Conservation (phyloP, 2,888 invertebrate genomes). For the Oligia latruncula region DNA sequence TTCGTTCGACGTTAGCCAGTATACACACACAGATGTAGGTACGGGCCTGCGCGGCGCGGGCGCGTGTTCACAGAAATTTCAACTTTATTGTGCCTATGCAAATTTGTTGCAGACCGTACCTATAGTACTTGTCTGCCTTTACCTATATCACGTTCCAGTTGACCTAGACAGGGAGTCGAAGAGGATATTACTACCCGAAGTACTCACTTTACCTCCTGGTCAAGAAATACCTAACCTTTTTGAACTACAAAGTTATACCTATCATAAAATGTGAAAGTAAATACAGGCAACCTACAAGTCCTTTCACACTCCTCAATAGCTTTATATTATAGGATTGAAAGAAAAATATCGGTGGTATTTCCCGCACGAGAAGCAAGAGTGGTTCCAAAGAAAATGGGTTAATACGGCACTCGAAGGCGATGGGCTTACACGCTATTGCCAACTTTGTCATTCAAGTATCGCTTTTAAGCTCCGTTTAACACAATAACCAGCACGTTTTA, state of each 20-base stretch:
- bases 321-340: slow-evolving; percentile 29
- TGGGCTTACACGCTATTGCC: slow-evolving; percentile 63
- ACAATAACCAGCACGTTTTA: slow-evolving; percentile 54
- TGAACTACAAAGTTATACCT: not conserved
- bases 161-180: not conserved
- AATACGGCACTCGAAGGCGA: slow-evolving; percentile 56
- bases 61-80: too few relatives aligned
- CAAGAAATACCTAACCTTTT: not conserved
- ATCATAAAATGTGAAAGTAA: not conserved
- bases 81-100: too few relatives aligned
- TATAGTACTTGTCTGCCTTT: too few relatives aligned
- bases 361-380: slow-evolving; percentile 15
- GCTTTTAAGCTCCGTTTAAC: slow-evolving; percentile 50
- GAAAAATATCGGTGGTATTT: slow-evolving; percentile 51
- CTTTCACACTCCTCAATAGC: slow-evolving; percentile 24
- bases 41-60: too few relatives aligned
- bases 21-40: too few relatives aligned
- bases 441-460: slow-evolving; percentile 58
- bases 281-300: slow-evolving; percentile 19
- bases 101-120: too few relatives aligned
- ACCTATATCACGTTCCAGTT: not conserved
- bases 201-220: not conserved
- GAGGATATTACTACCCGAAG: not conserved
- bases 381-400: slow-evolving; percentile 58
- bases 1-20: too few relatives aligned